Conservation (phyloP, 2,113 vertebrate species). For the Mungos mungo region DNA sequence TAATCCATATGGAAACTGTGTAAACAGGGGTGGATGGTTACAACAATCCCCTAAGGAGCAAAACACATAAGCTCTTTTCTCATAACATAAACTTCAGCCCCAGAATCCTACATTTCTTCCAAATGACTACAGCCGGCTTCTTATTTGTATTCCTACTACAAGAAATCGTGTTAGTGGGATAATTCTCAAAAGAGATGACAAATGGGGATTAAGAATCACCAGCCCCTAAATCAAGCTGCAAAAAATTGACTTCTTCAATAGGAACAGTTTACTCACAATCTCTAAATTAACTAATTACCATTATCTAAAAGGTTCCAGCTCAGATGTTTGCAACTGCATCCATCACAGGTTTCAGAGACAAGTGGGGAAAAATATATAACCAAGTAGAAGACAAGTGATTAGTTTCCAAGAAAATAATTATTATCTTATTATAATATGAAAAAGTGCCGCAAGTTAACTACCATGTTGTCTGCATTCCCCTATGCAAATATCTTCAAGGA, state of each 20-base stretch:
- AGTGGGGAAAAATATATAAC: not conserved
- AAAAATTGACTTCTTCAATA: not conserved
- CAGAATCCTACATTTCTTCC: not conserved
- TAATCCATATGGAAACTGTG: not conserved
- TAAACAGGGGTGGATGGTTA: not conserved
- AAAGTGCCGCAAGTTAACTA: not conserved
- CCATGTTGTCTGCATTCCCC: not conserved
- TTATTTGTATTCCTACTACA: not conserved
- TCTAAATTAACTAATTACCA: not conserved
- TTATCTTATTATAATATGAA: not conserved
- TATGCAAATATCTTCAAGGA: not conserved
- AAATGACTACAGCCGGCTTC: not conserved
- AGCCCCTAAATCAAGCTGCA: not conserved
- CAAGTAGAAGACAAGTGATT: not conserved
- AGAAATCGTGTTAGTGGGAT: not conserved
- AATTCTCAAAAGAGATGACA: constrained; percentile 21
- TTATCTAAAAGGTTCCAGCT: not conserved
- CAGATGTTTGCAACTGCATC: not conserved
- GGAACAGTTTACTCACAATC: not conserved
- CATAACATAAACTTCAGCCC: not conserved
- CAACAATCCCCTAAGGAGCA: not conserved
- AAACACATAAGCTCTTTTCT: not conserved
- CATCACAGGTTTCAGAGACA: not conserved
- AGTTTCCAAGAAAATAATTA: not conserved
- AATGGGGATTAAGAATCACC: not conserved